Percentiles rank a stretch among this genome's conserved stretches.
Conservation (phyloP, 2,113 vertebrate species). For the Pterophyllum scalare region DNA sequence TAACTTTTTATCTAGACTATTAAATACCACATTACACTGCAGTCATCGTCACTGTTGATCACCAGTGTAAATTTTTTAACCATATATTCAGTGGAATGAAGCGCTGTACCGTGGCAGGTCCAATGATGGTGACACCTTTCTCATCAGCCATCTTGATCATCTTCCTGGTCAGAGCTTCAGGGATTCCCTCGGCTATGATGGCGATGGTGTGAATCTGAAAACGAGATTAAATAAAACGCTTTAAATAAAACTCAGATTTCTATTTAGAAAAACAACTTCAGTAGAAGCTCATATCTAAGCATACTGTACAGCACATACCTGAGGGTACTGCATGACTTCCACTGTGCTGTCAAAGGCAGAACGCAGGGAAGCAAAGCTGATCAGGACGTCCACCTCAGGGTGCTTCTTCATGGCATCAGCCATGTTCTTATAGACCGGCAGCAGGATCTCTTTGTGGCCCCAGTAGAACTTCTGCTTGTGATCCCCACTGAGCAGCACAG, state of each 20-base stretch:
- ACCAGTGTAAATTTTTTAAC: not conserved
- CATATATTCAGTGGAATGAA: not conserved
- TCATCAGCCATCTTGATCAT: slow-evolving; percentile 93
- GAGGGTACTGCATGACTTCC: slow-evolving; percentile 92
- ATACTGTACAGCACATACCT: slow-evolving; percentile 77
- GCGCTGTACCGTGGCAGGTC: slow-evolving; percentile 91
- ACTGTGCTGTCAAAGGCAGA: slow-evolving; percentile 96
- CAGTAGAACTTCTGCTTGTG: slow-evolving; percentile 99
- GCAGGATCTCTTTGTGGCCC: slow-evolving; percentile 98
- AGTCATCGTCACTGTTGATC: not conserved
- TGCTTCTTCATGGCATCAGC: slow-evolving; percentile 95
- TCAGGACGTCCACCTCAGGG: slow-evolving; percentile 93
- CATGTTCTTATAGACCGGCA: slow-evolving; percentile 98
- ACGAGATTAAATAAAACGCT: not conserved
- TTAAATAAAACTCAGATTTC: not conserved
- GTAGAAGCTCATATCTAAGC: not conserved
- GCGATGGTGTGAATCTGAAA: slow-evolving; percentile 93
- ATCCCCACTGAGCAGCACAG: slow-evolving; percentile 85
- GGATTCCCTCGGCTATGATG: slow-evolving; percentile 97
- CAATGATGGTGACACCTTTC: slow-evolving; percentile 96
- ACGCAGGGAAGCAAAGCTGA: slow-evolving; percentile 96
- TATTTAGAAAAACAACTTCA: not conserved
- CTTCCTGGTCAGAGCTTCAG: slow-evolving; percentile 92
- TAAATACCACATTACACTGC: not conserved
- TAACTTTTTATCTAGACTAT: not conserved